Evolutionary conservation across 2,113 vertebrate genomes (phyloP), one percentile per base, ranked within the genome.

Genomic region (Tachycineta bicolor): DNA sequence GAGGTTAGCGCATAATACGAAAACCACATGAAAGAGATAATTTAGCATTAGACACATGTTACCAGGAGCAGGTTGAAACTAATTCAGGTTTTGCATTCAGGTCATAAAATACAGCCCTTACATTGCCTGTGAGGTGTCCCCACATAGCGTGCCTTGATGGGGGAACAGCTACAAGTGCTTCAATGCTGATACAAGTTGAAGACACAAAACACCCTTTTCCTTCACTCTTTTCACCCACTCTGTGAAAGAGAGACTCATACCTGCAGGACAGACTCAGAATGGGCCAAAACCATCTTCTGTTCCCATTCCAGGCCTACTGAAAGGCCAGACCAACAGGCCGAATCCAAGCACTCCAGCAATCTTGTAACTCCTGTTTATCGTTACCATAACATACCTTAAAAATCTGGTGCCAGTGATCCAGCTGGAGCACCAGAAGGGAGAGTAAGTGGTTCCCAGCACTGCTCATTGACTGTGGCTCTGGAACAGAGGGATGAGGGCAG

Each of bases 1-100:
- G 90, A 92, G 86, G 73, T 93, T 95, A 89, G 58, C 1, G 5
- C 82, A 53, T 69, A 94, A 71, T 56, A 93, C 58, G 44, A 69
- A 97, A 87, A 96, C 92, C 88, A 96, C 93, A 96, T 89, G 89
- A 97, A 97, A 81, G 62, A 46, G 50, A 20, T 88, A 87, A 77
- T 95, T 97, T 96, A 93, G 82, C n/a, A 83, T 76, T 92, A 96
- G 85, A 55, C 81, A 83, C 37, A 37, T 78, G 58, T 87, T 93
- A 87, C 81, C 83, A 68, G 94, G 85, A 97, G 88, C 89, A 89
- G 71, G 81, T 91, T 96, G 88, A 95, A 97, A 96, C 76, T 71
- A 93, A 98, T 94, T 76, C 41, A 69, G 25, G 29, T 67, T 80
- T 89, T 89, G 71, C 65, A 82, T 91, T 67, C 53, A 91, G 55